phyloP scores from a whole-genome alignment of 1,140 invertebrate species.

The Geopemphigus sp. region DNA sequence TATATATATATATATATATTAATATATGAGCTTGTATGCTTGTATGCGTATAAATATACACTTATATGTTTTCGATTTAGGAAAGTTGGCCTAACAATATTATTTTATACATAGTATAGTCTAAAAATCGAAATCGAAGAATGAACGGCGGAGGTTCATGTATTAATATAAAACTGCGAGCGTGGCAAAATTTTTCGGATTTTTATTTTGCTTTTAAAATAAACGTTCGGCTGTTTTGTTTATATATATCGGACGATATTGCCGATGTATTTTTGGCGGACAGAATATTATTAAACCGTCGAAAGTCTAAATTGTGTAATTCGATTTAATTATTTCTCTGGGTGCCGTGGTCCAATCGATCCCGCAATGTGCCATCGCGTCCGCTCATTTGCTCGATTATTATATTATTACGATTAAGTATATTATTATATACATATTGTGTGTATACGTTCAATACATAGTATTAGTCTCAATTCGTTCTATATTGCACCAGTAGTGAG shows the following conservation, averaged over 20 bases:
- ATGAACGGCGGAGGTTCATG: neutral
- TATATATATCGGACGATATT: neutral
- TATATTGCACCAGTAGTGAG: too few species aligned
- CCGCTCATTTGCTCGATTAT: neutral
- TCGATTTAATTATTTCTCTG: conserved; percentile 10
- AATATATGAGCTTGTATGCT: too few species aligned
- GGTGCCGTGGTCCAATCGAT: neutral
- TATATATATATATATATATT: too few species aligned
- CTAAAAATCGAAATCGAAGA: neutral
- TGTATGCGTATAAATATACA: too few species aligned
- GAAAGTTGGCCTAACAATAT: too few species aligned
- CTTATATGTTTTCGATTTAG: neutral
- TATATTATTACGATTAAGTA: neutral
- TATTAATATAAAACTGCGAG: neutral
- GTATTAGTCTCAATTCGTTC: too few species aligned
- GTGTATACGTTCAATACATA: too few species aligned
- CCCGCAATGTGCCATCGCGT: neutral
- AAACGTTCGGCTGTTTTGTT: neutral
- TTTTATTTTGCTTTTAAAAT: conserved; percentile 7
- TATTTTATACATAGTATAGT: neutral
- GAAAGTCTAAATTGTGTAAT: conserved; percentile 13
- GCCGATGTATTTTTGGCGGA: neutral
- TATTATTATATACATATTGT: too few species aligned
- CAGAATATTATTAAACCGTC: neutral
- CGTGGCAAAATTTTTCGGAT: neutral